Conservation (phyloP, 2,888 invertebrate genomes). For the Hecatera dysodea region DNA sequence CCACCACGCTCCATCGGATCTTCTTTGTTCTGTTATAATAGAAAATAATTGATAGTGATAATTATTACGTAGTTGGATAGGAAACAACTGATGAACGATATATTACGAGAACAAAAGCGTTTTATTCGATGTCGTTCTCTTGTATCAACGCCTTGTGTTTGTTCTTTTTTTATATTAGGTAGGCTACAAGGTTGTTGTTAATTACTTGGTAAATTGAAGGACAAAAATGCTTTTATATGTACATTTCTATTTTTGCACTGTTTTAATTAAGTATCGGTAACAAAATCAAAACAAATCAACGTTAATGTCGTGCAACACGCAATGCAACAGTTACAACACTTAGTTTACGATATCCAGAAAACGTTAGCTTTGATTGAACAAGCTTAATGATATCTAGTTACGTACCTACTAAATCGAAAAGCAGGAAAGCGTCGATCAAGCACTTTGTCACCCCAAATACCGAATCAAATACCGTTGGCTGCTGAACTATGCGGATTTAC, state of each 20-base stretch:
- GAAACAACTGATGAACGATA: slow-evolving; percentile 1
- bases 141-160: neutral
- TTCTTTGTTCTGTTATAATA: slow-evolving; percentile 90
- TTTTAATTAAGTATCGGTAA: neutral
- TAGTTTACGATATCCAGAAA: neutral
- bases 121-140: slow-evolving; percentile 7
- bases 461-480: slow-evolving; percentile 56
- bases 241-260: neutral
- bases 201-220: neutral
- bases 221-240: neutral
- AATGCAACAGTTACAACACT: neutral
- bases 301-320: neutral
- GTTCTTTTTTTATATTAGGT: neutral
- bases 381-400: slow-evolving; percentile 1
- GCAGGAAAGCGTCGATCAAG: slow-evolving; percentile 28
- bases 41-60: slow-evolving; percentile 9
- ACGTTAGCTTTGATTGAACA: neutral
- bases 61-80: neutral
- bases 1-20: slow-evolving; percentile 94
- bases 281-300: neutral
- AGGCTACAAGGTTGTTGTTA: neutral
- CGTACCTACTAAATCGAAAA: slow-evolving; percentile 10
- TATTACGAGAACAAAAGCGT: neutral
- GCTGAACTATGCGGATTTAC: slow-evolving; percentile 50
- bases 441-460: slow-evolving; percentile 59